phyloP scores from a whole-genome alignment of 2,113 vertebrate genomes.

The Hiodon alosoides region DNA sequence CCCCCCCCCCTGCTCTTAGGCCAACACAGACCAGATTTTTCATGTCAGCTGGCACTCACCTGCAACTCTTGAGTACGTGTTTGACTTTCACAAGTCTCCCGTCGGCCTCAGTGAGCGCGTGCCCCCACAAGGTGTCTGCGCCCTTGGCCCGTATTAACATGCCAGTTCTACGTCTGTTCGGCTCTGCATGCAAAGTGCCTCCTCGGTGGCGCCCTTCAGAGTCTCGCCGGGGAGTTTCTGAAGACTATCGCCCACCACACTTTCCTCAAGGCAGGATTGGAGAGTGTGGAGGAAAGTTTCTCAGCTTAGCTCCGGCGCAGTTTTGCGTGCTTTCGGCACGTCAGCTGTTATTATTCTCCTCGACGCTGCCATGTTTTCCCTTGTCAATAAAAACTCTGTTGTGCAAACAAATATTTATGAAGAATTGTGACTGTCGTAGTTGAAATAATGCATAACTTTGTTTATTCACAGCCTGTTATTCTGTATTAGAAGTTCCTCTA shows the following conservation, averaged over 20 bases:
- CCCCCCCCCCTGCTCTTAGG: constrained; percentile 58
- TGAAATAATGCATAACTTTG: not conserved
- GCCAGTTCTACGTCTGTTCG: constrained; percentile 59
- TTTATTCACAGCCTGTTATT: not conserved
- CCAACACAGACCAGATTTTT: constrained; percentile 66
- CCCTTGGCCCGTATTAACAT: constrained; percentile 65
- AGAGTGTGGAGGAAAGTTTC: not conserved
- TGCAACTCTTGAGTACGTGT: constrained; percentile 68
- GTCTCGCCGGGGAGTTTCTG: constrained; percentile 39
- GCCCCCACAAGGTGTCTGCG: constrained; percentile 64
- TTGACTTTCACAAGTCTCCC: constrained; percentile 74
- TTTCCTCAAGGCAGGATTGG: constrained; percentile 13
- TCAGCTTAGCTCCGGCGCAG: no score
- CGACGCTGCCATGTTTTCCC: not conserved
- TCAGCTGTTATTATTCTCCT: not conserved
- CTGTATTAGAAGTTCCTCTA: constrained; percentile 6
- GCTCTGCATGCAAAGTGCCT: constrained; percentile 64
- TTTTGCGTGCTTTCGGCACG: not conserved
- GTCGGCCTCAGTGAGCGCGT: constrained; percentile 46
- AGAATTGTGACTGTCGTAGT: not conserved
- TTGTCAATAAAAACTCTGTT: not conserved
- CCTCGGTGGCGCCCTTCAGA: constrained; percentile 41
- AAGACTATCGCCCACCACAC: constrained; percentile 39
- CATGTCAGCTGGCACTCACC: constrained; percentile 67
- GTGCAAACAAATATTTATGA: not conserved